A percentile compares a stretch with the other conserved stretches of the same genome.
These are phyloP conservation scores for Ectemnius cavifrons DNA, from an alignment of 2,888 invertebrate species.

Conservation along the genomic window DNA sequence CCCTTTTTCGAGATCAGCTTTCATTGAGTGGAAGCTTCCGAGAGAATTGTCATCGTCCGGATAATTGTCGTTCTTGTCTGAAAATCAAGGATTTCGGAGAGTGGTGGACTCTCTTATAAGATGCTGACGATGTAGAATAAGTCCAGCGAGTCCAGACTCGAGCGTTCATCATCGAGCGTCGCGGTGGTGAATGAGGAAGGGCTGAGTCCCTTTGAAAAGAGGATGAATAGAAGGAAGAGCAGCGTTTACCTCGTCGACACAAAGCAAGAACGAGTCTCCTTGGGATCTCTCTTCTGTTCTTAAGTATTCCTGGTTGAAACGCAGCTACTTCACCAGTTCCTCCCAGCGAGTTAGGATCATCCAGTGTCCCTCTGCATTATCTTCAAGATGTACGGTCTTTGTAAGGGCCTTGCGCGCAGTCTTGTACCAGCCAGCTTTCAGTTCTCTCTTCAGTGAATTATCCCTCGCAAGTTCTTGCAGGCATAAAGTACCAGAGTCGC, in stretches of 20 bases:
- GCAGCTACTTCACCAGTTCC: background rate
- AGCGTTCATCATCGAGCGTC: no score
- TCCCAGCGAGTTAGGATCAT: slow-evolving; percentile 30
- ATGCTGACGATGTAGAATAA: no score
- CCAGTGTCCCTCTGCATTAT: slow-evolving; percentile 37
- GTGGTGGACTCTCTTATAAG: no score
- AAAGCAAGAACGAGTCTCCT: slow-evolving; percentile 39
- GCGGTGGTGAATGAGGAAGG: no score
- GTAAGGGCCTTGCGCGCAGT: slow-evolving; percentile 7
- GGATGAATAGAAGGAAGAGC: slow-evolving; percentile 42
- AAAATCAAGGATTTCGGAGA: slow-evolving; percentile 12
- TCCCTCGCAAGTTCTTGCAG: no score
- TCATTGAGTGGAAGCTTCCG: background rate
- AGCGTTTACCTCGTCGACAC: slow-evolving; percentile 32
- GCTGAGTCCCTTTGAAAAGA: slow-evolving; percentile 37
- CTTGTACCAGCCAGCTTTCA: no score
- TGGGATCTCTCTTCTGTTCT: slow-evolving; percentile 15
- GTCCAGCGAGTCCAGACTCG: no score
- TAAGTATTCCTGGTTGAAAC: background rate
- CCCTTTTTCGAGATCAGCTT: slow-evolving; percentile 9
- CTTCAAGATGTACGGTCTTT: slow-evolving; percentile 22
- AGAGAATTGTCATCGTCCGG: no score
- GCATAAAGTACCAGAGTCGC: no score
- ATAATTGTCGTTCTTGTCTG: no score
- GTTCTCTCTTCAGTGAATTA: no score